phyloP scores from a whole-genome alignment of 2,888 invertebrate species.

The Drosophila parthenogenetica region DNA sequence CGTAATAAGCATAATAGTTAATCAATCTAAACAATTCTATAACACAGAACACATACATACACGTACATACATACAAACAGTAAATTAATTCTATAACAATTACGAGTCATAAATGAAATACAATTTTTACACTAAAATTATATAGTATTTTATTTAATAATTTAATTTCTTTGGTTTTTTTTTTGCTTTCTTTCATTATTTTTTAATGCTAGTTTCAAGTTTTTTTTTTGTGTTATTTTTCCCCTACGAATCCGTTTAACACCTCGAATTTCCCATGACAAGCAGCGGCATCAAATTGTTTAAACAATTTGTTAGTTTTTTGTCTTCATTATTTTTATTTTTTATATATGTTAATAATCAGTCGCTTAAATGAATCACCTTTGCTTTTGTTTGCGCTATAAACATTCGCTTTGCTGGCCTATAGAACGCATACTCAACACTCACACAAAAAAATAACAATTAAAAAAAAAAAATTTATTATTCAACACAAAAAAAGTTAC shows the following conservation, averaged over 20 bases:
- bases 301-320: slow-evolving; percentile 35
- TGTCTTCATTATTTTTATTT: slow-evolving; percentile 33
- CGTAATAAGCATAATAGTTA: slow-evolving; percentile 35
- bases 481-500: background rate
- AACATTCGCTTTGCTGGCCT: slow-evolving; percentile 35
- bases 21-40: slow-evolving; percentile 44
- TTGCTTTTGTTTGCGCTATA: slow-evolving; percentile 31
- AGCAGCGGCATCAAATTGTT: slow-evolving; percentile 42
- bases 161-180: background rate
- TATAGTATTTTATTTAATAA: background rate
- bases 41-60: slow-evolving; percentile 51
- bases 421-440: slow-evolving; percentile 7
- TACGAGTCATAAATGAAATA: slow-evolving; percentile 33
- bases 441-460: background rate
- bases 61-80: slow-evolving; percentile 25
- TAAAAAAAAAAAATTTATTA: background rate
- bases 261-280: slow-evolving; percentile 27
- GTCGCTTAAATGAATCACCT: slow-evolving; percentile 82
- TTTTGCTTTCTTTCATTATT: background rate
- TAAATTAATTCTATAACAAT: slow-evolving; percentile 43
- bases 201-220: slow-evolving; percentile 1
- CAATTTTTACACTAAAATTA: background rate
- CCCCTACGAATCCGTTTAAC: slow-evolving; percentile 56
- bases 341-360: slow-evolving; percentile 75
- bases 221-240: slow-evolving; percentile 10